Base-by-base conservation (phyloP, 2,113 vertebrate species). In the Gadus macrocephalus region DNA sequence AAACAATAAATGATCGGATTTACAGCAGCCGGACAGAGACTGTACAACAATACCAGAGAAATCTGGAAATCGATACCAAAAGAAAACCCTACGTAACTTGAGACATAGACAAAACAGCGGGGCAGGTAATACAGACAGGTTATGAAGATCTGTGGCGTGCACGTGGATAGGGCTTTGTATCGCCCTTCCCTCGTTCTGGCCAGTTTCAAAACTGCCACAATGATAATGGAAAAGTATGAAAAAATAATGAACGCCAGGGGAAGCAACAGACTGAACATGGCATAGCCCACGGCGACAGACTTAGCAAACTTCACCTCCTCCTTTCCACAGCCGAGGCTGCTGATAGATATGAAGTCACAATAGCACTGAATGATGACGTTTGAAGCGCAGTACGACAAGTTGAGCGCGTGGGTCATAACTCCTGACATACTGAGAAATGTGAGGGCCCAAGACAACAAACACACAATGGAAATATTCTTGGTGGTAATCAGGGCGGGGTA, bases 1-100 rank as follows among this genome's bases (percentile, higher is more conserved):
- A 92, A 86, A 78, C 85, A 90, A 22, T 90, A 92, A 63, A 92
- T 90, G 4, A 88, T 6, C 16, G 91, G 91, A 73, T 92, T 92
- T 3, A 91, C 72, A 35, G 88, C 77, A 20, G 87, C 70, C 61
- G 91, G 90, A 1, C 90, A 28, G 17, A 92, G 63, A 73, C 89
- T 91, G 68, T 92, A 91, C 63, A 88, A 16, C 79, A 92, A 19
- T 53, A 86, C 64, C 9, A 92, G 1, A 27, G 81, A 62, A 70
- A 90, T 88, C 2, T 81, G 83, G 2, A 82, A 3, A 66, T 90
- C 85, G 7, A 75, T n/a, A 64, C 78, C 85, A 61, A 85, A 76
- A 67, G 77, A 76, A 70, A 81, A 78, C 0, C 83, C 84, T 16
- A 82, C 2, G 56, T 15, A 16, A 9, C 53, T 20, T 0, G 89